Evolutionary conservation across 2,113 vertebrate genomes (phyloP).

Genomic region (Engystomops pustulosus): DNA sequence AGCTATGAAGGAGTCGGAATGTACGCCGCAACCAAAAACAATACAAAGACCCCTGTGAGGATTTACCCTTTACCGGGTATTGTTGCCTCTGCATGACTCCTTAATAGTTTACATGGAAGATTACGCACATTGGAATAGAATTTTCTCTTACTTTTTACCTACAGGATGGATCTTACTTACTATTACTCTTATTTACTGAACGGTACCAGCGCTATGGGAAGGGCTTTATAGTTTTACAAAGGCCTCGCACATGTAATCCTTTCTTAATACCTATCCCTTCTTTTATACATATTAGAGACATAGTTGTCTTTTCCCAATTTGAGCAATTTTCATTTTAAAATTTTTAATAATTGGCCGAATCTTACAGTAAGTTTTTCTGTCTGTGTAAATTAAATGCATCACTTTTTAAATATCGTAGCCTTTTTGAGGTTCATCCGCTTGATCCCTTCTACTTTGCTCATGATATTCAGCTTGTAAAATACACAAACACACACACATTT

Average conservation of each 20-base stretch:
- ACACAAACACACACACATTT: background rate
- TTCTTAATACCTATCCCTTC: background rate
- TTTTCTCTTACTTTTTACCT: background rate
- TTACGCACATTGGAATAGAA: background rate
- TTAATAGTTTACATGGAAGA: background rate
- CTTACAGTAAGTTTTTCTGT: background rate
- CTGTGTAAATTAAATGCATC: background rate
- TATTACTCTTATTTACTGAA: too few relatives aligned
- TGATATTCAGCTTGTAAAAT: background rate
- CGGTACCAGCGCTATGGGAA: background rate
- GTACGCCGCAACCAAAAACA: slow-evolving; percentile 3
- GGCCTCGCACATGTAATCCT: background rate
- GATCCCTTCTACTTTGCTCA: background rate
- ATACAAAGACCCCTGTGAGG: background rate
- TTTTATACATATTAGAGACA: background rate
- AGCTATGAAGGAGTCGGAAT: slow-evolving; percentile 75
- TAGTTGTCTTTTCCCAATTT: background rate
- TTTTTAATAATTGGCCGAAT: slow-evolving; percentile 2
- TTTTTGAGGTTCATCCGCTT: background rate
- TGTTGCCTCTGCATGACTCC: background rate
- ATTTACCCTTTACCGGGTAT: background rate
- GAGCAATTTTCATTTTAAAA: background rate
- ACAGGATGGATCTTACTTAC: background rate
- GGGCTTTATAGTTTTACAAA: background rate
- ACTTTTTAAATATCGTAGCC: background rate